Evolutionary conservation across 1,140 invertebrate genomes (phyloP).

Genomic region (Oncopodura yosiiana): DNA sequence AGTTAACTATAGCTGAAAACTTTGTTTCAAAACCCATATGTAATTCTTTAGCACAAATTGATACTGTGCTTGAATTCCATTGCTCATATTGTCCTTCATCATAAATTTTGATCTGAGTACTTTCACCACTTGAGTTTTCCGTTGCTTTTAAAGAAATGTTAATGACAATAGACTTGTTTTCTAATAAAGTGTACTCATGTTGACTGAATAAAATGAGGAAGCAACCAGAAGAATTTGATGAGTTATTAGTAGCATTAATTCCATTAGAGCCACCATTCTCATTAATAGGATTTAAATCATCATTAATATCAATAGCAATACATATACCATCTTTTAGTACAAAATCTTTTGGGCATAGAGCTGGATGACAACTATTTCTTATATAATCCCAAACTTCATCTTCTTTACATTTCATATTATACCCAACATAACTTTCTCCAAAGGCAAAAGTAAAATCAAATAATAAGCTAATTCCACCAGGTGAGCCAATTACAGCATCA

Average conservation of each 20-base stretch:
- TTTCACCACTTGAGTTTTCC: not conserved
- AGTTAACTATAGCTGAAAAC: conserved; percentile 34
- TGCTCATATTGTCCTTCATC: conserved; percentile 34
- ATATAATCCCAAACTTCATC: conserved; percentile 37
- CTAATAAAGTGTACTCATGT: conserved; percentile 11
- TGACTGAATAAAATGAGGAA: not conserved
- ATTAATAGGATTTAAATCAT: not conserved
- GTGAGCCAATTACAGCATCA: no score
- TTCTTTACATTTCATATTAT: conserved; percentile 21
- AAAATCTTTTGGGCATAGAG: conserved; percentile 32
- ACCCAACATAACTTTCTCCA: conserved; percentile 27
- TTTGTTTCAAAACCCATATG: conserved; percentile 11
- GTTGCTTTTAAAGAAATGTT: conserved; percentile 21
- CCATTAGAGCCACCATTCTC: not conserved
- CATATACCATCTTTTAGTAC: conserved; percentile 30
- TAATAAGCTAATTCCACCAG: conserved; percentile 33
- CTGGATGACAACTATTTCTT: conserved; percentile 32
- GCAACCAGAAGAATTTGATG: conserved; percentile 7
- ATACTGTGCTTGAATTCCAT: conserved; percentile 22
- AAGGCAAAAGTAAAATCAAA: conserved; percentile 28
- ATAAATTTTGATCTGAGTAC: conserved; percentile 4
- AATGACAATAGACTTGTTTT: conserved; percentile 31
- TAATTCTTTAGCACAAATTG: conserved; percentile 34
- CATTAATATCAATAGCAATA: not conserved
- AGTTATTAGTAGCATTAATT: not conserved